Conservation (phyloP, 2,113 vertebrate species). For the Oreocharis arfaki region DNA sequence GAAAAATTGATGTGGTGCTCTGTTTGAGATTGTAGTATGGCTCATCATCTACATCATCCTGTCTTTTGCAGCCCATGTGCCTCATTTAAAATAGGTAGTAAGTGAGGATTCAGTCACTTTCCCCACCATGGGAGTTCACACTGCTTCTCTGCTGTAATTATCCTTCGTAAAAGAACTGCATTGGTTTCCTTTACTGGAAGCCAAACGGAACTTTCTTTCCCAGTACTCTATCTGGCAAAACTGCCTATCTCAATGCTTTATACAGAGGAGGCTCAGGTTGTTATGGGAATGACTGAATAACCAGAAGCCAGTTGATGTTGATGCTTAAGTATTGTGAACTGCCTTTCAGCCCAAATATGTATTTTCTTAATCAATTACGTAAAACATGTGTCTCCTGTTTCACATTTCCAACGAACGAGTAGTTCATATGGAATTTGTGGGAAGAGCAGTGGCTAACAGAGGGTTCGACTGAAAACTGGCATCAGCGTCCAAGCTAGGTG, state of each 20-base stretch:
- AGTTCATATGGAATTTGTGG: not conserved
- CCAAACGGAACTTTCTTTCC: not conserved
- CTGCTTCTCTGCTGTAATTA: not conserved
- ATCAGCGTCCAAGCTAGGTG: not conserved
- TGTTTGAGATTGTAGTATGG: not conserved
- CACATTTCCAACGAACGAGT: not conserved
- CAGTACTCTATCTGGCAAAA: not conserved
- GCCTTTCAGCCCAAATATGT: not conserved
- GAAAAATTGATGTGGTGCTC: not conserved
- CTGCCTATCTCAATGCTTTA: not conserved
- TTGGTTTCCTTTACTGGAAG: not conserved
- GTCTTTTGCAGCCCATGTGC: not conserved
- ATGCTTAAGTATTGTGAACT: not conserved
- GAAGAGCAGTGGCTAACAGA: not conserved
- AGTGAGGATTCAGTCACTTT: not conserved
- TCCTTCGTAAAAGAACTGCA: not conserved
- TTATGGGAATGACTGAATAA: not conserved
- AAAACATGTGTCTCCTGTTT: not conserved
- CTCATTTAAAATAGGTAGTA: not conserved
- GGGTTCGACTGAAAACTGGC: not conserved
- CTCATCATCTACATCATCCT: not conserved
- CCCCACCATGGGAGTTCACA: not conserved
- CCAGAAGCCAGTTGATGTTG: not conserved
- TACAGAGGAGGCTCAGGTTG: not conserved
- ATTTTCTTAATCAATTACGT: not conserved